phyloP scores from a whole-genome alignment of 2,888 invertebrate genomes.

The Eudemis profundana region DNA sequence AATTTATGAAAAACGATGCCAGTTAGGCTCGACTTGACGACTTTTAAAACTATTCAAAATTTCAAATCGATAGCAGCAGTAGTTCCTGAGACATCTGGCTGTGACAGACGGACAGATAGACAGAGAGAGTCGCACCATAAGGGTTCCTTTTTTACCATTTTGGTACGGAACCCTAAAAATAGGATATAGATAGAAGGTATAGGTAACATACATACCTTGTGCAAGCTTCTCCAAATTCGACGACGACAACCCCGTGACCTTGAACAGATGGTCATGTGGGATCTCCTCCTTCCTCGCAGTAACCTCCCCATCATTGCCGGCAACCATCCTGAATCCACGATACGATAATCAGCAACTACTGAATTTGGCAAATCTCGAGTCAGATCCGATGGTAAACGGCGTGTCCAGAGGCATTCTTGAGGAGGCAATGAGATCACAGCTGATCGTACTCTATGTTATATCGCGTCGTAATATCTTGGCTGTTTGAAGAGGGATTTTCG shows the following conservation, averaged over 20 bases:
- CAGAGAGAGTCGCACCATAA: too few relatives aligned
- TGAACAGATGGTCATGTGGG: constrained; percentile 74
- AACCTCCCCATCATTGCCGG: constrained; percentile 61
- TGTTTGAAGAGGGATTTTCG: constrained; percentile 62
- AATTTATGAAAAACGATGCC: too few relatives aligned
- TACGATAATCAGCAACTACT: constrained; percentile 33
- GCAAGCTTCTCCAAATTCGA: constrained; percentile 74
- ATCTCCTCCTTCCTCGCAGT: constrained; percentile 65
- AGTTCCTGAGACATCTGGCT: too few relatives aligned
- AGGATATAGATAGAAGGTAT: too few relatives aligned
- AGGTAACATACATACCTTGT: constrained; percentile 70
- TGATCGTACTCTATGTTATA: constrained; percentile 49
- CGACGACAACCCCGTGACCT: constrained; percentile 75
- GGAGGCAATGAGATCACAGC: constrained; percentile 47
- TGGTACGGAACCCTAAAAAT: too few relatives aligned
- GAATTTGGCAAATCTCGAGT: constrained; percentile 22
- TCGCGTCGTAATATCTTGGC: constrained; percentile 53
- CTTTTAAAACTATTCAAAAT: too few relatives aligned
- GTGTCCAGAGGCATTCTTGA: constrained; percentile 37
- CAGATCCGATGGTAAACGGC: constrained; percentile 1
- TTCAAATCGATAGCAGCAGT: too few relatives aligned
- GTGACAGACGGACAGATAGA: too few relatives aligned
- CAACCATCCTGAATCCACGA: constrained; percentile 56
- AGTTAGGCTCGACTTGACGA: too few relatives aligned
- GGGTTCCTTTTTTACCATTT: too few relatives aligned